Evolutionary conservation across 2,113 vertebrate genomes (phyloP).

Genomic region (Takifugu bimaculatus): DNA sequence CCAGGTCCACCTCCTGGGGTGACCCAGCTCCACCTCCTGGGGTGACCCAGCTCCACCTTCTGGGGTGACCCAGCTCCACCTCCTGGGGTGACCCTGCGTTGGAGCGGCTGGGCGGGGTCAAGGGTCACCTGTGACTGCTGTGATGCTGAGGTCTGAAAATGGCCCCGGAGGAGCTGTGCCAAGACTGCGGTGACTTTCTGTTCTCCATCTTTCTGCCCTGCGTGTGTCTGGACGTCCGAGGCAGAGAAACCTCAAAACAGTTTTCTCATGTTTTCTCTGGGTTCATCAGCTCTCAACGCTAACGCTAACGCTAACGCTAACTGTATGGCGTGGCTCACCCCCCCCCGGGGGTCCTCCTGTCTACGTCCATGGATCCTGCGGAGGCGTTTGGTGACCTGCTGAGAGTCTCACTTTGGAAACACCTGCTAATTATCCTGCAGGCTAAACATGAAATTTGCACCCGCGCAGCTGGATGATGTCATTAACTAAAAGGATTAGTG

Average conservation of each 20-base stretch:
- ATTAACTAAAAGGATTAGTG: slow-evolving; percentile 86
- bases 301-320: too few species aligned
- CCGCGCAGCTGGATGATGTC: slow-evolving; percentile 70
- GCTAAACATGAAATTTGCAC: slow-evolving; percentile 77
- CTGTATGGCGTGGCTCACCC: background rate
- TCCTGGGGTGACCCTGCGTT: too few species aligned
- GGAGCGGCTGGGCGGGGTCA: too few species aligned
- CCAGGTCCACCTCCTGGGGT: too few species aligned
- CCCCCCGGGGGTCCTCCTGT: background rate
- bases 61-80: too few species aligned
- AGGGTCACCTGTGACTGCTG: slow-evolving; percentile 35
- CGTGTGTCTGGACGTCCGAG: background rate
- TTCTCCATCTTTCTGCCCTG: slow-evolving; percentile 4
- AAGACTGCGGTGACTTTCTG: slow-evolving; percentile 46
- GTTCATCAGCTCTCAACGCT: too few species aligned
- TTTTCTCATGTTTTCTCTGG: too few species aligned
- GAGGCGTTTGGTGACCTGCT: slow-evolving; percentile 21
- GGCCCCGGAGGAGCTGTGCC: slow-evolving; percentile 51
- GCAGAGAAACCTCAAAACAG: too few species aligned
- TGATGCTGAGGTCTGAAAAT: slow-evolving; percentile 52
- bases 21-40: too few species aligned
- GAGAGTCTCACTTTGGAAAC: slow-evolving; percentile 17
- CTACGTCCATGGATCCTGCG: slow-evolving; percentile 26
- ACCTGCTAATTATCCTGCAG: slow-evolving; percentile 68
- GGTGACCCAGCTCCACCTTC: too few species aligned